phyloP scores from a whole-genome alignment of 2,797 vertebrate species.

The Microhierax caerulescens region DNA sequence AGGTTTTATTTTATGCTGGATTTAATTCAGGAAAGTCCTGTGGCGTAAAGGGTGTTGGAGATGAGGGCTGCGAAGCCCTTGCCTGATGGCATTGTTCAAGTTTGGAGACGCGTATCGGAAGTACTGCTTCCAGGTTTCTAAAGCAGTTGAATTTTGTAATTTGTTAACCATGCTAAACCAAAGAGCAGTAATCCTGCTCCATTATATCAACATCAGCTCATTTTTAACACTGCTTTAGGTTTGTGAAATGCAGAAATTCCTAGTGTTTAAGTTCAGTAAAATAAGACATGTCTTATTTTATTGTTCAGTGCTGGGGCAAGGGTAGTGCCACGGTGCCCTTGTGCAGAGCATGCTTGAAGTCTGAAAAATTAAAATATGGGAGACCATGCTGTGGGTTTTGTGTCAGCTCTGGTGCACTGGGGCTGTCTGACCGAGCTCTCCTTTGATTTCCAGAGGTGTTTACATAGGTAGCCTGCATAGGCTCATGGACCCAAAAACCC shows the following conservation, averaged over 20 bases:
- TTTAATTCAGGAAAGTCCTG: not conserved
- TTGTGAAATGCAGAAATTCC: not conserved
- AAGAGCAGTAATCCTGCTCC: not conserved
- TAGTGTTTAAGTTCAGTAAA: not conserved
- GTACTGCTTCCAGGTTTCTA: not conserved
- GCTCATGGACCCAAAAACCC: accelerated
- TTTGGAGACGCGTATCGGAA: too few relatives aligned
- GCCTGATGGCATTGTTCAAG: not conserved
- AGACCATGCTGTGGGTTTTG: not conserved
- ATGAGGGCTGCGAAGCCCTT: not conserved
- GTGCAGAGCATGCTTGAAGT: too few relatives aligned
- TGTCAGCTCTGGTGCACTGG: not conserved
- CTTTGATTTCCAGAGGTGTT: not conserved
- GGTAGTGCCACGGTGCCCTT: not conserved
- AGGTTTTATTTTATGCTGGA: not conserved
- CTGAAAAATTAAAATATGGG: too few relatives aligned
- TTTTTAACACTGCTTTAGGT: not conserved
- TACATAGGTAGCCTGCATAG: not conserved
- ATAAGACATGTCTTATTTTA: not conserved
- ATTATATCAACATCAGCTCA: not conserved
- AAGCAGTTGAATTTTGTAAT: not conserved
- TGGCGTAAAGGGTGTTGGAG: not conserved
- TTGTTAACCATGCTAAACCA: not conserved
- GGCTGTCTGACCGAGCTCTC: not conserved
- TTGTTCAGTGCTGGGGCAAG: not conserved